Evolutionary conservation across 2,888 invertebrate species (phyloP).

Genomic region (Stenurella melanura): DNA sequence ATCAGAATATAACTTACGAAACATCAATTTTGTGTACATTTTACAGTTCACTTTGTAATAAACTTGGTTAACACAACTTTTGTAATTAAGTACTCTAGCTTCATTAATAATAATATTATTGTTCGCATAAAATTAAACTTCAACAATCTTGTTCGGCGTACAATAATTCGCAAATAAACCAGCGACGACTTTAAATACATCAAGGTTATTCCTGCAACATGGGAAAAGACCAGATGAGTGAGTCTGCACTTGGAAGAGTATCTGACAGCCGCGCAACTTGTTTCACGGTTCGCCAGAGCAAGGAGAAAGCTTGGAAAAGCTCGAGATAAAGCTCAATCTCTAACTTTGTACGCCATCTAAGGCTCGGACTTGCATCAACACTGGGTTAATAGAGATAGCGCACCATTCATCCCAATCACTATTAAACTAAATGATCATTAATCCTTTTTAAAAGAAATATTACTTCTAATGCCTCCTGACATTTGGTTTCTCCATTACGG

Average conservation of each 20-base stretch:
- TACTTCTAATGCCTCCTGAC: conserved; percentile 60
- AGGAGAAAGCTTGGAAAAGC: conserved; percentile 59
- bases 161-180: conserved; percentile 32
- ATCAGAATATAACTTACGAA: not conserved
- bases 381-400: conserved; percentile 67
- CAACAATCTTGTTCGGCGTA: conserved; percentile 7
- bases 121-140: conserved; percentile 27
- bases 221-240: conserved; percentile 64
- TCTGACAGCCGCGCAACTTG: conserved; percentile 67
- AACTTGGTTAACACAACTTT: conserved; percentile 14
- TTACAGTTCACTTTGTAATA: not conserved
- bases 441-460: conserved; percentile 70
- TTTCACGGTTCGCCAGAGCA: conserved; percentile 68
- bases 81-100: conserved; percentile 8
- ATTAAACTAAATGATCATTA: conserved; percentile 69
- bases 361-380: conserved; percentile 64
- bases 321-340: conserved; percentile 63
- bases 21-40: not conserved
- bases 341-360: conserved; percentile 45
- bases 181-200: conserved; percentile 36
- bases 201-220: conserved; percentile 49
- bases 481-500: conserved; percentile 52
- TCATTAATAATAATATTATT: conserved; percentile 33
- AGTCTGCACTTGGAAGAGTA: conserved; percentile 62
- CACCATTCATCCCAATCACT: conserved; percentile 69